Evolutionary conservation across 2,888 invertebrate species (phyloP).

Genomic region (Gastracanthus pulcherrimus): DNA sequence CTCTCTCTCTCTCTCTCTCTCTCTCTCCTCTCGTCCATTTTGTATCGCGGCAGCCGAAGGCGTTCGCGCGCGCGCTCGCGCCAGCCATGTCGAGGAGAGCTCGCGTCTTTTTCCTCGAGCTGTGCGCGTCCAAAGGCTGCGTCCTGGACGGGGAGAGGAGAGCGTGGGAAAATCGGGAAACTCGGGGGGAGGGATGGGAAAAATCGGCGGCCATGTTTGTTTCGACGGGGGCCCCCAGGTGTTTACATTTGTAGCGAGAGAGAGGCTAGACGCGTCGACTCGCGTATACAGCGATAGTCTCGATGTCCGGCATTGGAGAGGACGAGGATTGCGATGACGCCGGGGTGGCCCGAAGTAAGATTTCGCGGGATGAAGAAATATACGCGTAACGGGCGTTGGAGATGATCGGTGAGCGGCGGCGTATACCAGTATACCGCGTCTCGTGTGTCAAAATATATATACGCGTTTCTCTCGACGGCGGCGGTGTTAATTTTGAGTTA

Average conservation of each 20-base stretch:
- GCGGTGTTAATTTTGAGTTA: too few relatives aligned
- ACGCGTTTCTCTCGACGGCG: too few relatives aligned
- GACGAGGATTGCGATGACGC: neutral
- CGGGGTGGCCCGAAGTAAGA: neutral
- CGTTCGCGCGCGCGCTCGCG: constrained; percentile 17
- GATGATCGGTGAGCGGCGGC: too few relatives aligned
- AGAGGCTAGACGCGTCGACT: too few relatives aligned
- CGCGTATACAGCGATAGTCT: too few relatives aligned
- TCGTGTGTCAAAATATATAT: too few relatives aligned
- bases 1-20: too few relatives aligned
- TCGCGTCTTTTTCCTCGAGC: neutral
- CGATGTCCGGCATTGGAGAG: too few relatives aligned
- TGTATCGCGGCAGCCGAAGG: constrained; percentile 29
- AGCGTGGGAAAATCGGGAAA: neutral
- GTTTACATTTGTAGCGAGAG: constrained; percentile 9
- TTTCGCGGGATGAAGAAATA: neutral
- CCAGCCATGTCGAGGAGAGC: constrained; percentile 10
- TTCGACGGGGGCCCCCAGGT: constrained; percentile 33
- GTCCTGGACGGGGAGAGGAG: too few relatives aligned
- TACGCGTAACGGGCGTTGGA: neutral
- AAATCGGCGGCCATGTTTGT: neutral
- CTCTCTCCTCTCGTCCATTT: constrained; percentile 52
- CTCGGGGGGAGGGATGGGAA: neutral
- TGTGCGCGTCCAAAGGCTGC: too few relatives aligned
- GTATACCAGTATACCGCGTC: too few relatives aligned